Evolutionary conservation across 2,888 invertebrate species (phyloP).

Genomic region (Calameuta pallipes): DNA sequence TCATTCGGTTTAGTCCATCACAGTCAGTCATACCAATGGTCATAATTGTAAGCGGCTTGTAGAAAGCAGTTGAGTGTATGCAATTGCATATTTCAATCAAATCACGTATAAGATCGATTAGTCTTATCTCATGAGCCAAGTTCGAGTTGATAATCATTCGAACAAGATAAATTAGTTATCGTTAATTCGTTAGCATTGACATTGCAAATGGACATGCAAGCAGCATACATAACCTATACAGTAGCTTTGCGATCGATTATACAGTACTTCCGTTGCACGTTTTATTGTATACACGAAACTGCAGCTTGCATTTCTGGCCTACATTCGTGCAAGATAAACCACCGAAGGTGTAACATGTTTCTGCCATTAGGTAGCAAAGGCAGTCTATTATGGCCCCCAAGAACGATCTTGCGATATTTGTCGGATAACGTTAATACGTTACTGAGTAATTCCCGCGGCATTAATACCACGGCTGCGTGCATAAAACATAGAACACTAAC

Average conservation of each 20-base stretch:
- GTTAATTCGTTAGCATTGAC: conserved; percentile 18
- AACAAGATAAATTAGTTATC: neutral
- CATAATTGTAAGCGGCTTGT: neutral
- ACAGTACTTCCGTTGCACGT: neutral
- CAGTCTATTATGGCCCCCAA: conserved; percentile 11
- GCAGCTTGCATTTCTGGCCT: neutral
- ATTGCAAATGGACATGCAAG: neutral
- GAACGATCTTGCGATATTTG: neutral
- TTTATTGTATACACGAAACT: neutral
- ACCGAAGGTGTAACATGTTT: conserved; percentile 22
- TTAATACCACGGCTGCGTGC: neutral
- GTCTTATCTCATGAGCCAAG: neutral
- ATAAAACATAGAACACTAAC: neutral
- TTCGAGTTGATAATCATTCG: neutral
- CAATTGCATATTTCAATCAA: neutral
- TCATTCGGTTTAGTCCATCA: neutral
- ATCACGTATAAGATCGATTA: neutral
- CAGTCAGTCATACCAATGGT: neutral
- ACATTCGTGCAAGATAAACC: conserved; percentile 10
- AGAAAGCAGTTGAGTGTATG: neutral
- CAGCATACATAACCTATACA: neutral
- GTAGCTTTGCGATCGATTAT: neutral
- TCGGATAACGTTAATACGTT: neutral
- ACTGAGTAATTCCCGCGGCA: neutral
- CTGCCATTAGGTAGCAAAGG: conserved; percentile 23